A percentile compares a stretch with the other conserved stretches of the same genome.
Evolutionary conservation across 2,113 vertebrate species (phyloP).

Genomic region (Ceyx margarethae): DNA sequence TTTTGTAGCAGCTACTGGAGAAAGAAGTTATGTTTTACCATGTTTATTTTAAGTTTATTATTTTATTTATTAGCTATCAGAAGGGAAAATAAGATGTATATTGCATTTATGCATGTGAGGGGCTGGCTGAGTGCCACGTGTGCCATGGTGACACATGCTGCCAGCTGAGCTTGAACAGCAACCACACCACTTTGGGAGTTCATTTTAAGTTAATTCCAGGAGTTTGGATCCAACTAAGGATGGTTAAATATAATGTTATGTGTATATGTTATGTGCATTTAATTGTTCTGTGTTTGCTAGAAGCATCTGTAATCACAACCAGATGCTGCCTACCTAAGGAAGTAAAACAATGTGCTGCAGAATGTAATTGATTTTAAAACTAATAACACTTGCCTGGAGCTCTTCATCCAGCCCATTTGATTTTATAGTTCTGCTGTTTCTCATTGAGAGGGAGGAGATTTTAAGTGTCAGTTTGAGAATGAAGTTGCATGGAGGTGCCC

Average conservation of each 20-base stretch:
- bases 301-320: not conserved
- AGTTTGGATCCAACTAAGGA: not conserved
- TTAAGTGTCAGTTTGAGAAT: not conserved
- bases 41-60: no score
- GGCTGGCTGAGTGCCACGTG: not conserved
- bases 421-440: slow-evolving; percentile 13
- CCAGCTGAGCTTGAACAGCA: not conserved
- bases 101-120: not conserved
- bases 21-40: not conserved
- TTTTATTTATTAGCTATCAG: not conserved
- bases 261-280: not conserved
- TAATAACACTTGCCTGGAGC: not conserved
- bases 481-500: not conserved
- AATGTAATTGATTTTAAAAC: not conserved
- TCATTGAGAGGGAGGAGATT: not conserved
- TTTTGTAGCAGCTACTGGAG: not conserved
- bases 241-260: not conserved
- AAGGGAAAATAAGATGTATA: not conserved
- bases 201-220: not conserved
- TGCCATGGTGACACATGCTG: not conserved
- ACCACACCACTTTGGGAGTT: not conserved
- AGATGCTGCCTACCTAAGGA: not conserved
- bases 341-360: not conserved
- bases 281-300: not conserved
- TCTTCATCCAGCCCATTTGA: not conserved